Evolutionary conservation across 2,797 vertebrate genomes (phyloP).

Genomic region (Psittacula echo): DNA sequence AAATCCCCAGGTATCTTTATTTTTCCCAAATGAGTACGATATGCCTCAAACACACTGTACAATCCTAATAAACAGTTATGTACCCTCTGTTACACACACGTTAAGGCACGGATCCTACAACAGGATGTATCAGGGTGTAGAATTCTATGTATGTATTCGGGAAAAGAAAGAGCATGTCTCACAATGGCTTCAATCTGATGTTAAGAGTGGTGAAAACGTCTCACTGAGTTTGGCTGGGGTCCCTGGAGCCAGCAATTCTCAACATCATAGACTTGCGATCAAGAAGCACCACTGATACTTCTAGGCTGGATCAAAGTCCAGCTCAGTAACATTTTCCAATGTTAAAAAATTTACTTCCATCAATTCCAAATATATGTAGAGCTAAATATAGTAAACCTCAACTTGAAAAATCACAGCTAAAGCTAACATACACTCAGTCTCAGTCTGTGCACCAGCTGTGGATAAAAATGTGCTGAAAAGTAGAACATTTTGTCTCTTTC

Average conservation of each 20-base stretch:
- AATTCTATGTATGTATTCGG: accelerated
- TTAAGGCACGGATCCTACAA: not conserved
- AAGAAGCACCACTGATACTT: not conserved
- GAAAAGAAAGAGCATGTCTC: not conserved
- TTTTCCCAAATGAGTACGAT: not conserved
- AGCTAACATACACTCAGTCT: conserved; percentile 79
- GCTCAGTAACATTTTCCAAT: conserved; percentile 66
- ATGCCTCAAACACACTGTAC: not conserved
- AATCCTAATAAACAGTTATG: not conserved
- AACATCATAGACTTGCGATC: not conserved
- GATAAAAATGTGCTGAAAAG: conserved; percentile 84
- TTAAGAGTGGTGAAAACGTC: not conserved
- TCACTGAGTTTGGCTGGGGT: accelerated
- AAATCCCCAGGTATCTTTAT: not conserved
- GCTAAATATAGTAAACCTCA: conserved; percentile 82
- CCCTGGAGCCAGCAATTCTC: not conserved
- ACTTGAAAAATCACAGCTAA: conserved; percentile 80
- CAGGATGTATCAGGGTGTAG: not conserved
- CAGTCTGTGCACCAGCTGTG: conserved; percentile 84
- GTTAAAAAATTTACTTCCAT: conserved; percentile 75
- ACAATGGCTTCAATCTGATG: not conserved
- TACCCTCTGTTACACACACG: not conserved
- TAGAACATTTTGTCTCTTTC: conserved; percentile 84
- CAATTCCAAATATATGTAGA: conserved; percentile 74
- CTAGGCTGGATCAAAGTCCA: conserved; percentile 29